Conservation (phyloP, 1,140 invertebrate species). For the Meteorus sp. region DNA sequence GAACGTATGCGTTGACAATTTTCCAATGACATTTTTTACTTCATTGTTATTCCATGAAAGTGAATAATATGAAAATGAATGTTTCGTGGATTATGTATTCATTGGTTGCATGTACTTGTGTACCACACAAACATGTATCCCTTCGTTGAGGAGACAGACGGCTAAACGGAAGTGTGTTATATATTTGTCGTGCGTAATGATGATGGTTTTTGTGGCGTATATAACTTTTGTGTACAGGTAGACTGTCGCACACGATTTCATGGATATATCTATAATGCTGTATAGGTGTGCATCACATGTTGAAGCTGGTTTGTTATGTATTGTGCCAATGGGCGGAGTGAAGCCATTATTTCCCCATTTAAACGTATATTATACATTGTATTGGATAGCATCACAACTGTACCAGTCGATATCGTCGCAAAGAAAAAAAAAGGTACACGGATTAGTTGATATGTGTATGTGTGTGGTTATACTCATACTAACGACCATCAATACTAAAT, state of each 20-base stretch:
- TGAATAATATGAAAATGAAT: too few relatives aligned
- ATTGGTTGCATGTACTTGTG: not conserved
- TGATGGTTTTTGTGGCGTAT: slow-evolving; percentile 12
- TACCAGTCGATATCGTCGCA: slow-evolving; percentile 11
- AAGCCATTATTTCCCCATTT: slow-evolving; percentile 47
- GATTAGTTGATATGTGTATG: not conserved
- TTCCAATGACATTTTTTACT: too few relatives aligned
- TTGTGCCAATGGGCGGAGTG: slow-evolving; percentile 29
- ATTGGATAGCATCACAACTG: slow-evolving; percentile 36
- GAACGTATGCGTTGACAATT: too few relatives aligned
- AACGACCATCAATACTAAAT: slow-evolving; percentile 34
- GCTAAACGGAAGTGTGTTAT: not conserved
- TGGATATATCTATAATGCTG: too few relatives aligned
- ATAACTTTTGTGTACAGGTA: too few relatives aligned
- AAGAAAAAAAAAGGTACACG: slow-evolving; percentile 22
- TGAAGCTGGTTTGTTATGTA: slow-evolving; percentile 15
- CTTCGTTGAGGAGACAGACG: slow-evolving; percentile 6
- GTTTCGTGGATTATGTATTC: too few relatives aligned
- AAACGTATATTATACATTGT: slow-evolving; percentile 39
- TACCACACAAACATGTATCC: slow-evolving; percentile 7
- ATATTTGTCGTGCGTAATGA: slow-evolving; percentile 7
- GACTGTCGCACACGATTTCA: too few relatives aligned
- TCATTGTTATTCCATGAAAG: too few relatives aligned
- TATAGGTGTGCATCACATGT: slow-evolving; percentile 2
- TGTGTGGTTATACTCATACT: too few relatives aligned